Conservation (phyloP, 2,113 vertebrate genomes). For the Meles meles region DNA sequence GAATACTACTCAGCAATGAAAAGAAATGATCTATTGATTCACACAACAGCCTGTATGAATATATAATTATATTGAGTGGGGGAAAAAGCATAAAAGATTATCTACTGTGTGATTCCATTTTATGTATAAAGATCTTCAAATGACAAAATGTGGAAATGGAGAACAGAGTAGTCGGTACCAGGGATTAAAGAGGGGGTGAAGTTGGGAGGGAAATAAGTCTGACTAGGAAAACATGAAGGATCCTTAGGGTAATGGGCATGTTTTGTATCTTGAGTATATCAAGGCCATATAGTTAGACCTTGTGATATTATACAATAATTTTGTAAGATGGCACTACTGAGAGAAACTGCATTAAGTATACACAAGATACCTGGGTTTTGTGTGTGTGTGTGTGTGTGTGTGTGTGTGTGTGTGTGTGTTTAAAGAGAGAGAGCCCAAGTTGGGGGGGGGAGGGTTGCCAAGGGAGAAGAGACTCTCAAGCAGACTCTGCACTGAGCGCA, state of each 20-base stretch:
- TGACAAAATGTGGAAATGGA: not conserved
- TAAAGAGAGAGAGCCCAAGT: too few relatives aligned
- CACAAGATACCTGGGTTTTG: not conserved
- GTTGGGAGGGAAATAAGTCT: not conserved
- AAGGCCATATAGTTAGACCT: not conserved
- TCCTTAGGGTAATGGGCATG: not conserved
- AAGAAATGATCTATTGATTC: not conserved
- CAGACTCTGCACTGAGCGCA: too few relatives aligned
- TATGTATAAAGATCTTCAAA: not conserved
- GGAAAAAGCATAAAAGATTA: not conserved
- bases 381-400: too few relatives aligned
- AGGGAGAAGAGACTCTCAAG: too few relatives aligned
- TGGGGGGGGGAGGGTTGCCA: too few relatives aligned
- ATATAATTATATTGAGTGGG: not conserved
- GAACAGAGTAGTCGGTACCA: not conserved
- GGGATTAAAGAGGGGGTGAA: not conserved
- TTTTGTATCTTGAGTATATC: not conserved
- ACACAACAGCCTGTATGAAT: not conserved
- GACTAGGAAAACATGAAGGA: not conserved
- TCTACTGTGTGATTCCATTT: not conserved
- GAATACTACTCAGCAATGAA: not conserved
- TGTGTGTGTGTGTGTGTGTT: too few relatives aligned
- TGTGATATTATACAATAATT: not conserved
- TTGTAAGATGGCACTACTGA: not conserved
- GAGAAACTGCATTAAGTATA: not conserved